Evolutionary conservation across 2,888 invertebrate species (phyloP).

Genomic region (Yponomeuta cagnagella): DNA sequence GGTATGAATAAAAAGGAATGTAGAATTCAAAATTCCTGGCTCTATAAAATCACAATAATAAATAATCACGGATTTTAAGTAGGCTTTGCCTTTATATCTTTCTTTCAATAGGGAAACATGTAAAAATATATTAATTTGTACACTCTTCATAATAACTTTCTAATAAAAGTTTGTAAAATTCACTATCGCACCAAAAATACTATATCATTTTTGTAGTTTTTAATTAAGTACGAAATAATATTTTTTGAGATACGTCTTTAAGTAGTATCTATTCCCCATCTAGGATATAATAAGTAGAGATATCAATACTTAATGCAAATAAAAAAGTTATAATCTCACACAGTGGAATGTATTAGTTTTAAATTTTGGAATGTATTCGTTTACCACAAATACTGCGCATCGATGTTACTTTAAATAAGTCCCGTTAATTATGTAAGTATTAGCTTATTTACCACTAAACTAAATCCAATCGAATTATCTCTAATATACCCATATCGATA

Average conservation of each 20-base stretch:
- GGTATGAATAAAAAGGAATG: constrained; percentile 63
- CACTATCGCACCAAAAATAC: constrained; percentile 73
- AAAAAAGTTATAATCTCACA: constrained; percentile 37
- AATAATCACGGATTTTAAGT: constrained; percentile 61
- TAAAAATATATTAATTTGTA: constrained; percentile 76
- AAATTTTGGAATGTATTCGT: constrained; percentile 49
- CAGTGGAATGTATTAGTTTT: constrained; percentile 34
- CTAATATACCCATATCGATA: constrained; percentile 70
- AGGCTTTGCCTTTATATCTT: constrained; percentile 68
- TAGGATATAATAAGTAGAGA: constrained; percentile 33
- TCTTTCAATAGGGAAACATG: constrained; percentile 68
- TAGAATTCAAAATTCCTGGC: constrained; percentile 72
- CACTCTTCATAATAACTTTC: constrained; percentile 59
- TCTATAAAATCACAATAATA: constrained; percentile 68
- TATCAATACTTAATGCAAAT: constrained; percentile 1
- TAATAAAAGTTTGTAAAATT: constrained; percentile 72
- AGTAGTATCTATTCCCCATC: constrained; percentile 62
- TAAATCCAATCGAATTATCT: constrained; percentile 54
- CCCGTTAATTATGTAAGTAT: neutral
- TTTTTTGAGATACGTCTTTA: constrained; percentile 42
- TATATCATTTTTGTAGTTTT: constrained; percentile 43
- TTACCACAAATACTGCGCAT: neutral
- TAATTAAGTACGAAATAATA: constrained; percentile 52
- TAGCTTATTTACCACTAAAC: constrained; percentile 6
- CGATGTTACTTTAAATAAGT: constrained; percentile 1